Conservation (phyloP, 2,888 invertebrate species). For the Pammene fasciana region DNA sequence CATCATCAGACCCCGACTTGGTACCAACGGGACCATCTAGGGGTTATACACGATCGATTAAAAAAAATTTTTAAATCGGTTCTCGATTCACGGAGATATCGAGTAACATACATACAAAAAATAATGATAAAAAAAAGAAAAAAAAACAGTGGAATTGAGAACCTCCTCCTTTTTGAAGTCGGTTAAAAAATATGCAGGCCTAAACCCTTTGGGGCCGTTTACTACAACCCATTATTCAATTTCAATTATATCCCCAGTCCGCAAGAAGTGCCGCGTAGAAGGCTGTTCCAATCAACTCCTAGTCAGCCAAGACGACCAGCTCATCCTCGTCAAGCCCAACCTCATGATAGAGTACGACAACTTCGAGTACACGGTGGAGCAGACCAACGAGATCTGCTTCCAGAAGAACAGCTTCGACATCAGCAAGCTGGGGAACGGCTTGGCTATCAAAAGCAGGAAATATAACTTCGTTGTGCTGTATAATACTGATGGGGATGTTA, state of each 20-base stretch:
- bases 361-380: conserved; percentile 84
- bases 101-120: too few relatives aligned
- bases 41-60: too few relatives aligned
- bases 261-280: conserved; percentile 84
- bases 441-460: conserved; percentile 86
- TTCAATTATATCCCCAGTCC: conserved; percentile 68
- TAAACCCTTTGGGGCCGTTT: too few relatives aligned
- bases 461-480: conserved; percentile 90
- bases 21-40: too few relatives aligned
- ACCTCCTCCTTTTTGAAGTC: too few relatives aligned
- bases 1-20: too few relatives aligned
- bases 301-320: conserved; percentile 84
- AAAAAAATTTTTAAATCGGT: too few relatives aligned
- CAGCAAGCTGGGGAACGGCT: conserved; percentile 86
- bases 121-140: too few relatives aligned
- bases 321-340: conserved; percentile 84
- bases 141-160: too few relatives aligned
- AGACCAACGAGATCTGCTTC: conserved; percentile 84
- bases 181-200: too few relatives aligned
- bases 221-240: too few relatives aligned
- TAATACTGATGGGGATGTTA: conserved; percentile 86
- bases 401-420: conserved; percentile 86
- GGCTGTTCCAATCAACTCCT: conserved; percentile 86
- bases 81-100: too few relatives aligned
- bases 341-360: conserved; percentile 87